Evolutionary conservation across 1,140 invertebrate genomes (phyloP), one percentile per base, ranked within the genome.

Genomic region (Drosophila asahinai): DNA sequence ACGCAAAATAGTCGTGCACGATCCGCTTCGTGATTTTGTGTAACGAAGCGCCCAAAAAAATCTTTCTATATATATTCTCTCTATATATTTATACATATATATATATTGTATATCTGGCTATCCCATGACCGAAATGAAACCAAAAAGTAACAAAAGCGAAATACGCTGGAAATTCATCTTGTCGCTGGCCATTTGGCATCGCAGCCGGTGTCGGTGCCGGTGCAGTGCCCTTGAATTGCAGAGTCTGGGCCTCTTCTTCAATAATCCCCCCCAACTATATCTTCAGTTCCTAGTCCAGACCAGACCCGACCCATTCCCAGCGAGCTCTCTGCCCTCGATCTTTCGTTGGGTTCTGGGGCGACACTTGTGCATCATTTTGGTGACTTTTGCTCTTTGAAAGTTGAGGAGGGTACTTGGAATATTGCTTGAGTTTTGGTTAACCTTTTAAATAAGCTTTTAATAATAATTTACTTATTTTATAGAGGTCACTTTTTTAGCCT

Each of bases 1-100:
- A 93, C 92, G 92, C 92, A 93, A 92, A 93, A 92, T 93, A 93
- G 92, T 93, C 92, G 92, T 93, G 92, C 92, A 91, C 91, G 90
- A 92, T 92, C 84, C 91, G 86, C 65, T 92, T 92, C 91, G 91
- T 92, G 91, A 92, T 92, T 92, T 92, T 92, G 81, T 92, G 86
- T 90, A 90, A 90, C 86, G 86, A 91, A 90, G 86, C 86, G 80
- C 82, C 86, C 76, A 87, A 87, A 87, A 86, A 87, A 77, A 63
- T 83, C 66, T 71, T 71, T 73, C 66, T 73, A 73, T 73, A 73
- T 72, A 73, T 61, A 51, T 55, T 40, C 51, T 65, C 33, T 36
- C 3, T 55, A 55, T 40, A 55, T 22, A 54, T 36, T 19, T 19
- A 33, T 14, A 54, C 12, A 38, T 12, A 58, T 65, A 68, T 62